phyloP scores from a whole-genome alignment of 1,140 invertebrate species.

The Acyrthosiphon pisum region DNA sequence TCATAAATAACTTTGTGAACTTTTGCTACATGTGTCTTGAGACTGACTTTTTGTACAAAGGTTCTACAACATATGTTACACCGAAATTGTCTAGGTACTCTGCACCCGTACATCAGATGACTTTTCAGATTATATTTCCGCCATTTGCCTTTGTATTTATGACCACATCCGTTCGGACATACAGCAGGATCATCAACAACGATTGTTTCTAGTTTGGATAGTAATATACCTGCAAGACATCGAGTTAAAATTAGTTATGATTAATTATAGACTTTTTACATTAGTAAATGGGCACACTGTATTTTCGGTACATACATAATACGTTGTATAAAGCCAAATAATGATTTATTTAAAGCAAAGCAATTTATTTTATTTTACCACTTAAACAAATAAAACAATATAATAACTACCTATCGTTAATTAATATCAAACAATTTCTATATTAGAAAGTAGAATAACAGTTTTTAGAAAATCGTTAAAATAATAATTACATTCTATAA shows the following conservation, averaged over 20 bases:
- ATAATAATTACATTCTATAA: too few species aligned
- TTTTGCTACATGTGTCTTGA: slow-evolving; percentile 59
- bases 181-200: not conserved
- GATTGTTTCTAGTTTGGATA: not conserved
- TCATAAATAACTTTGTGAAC: slow-evolving; percentile 62
- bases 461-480: too few species aligned
- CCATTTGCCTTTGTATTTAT: slow-evolving; percentile 59
- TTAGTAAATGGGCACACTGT: not conserved
- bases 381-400: too few species aligned
- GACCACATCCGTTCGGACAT: slow-evolving; percentile 43
- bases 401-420: too few species aligned
- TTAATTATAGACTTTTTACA: not conserved
- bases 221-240: not conserved
- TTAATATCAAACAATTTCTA: too few species aligned
- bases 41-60: slow-evolving; percentile 61
- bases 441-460: too few species aligned
- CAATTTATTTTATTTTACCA: not conserved
- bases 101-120: slow-evolving; percentile 63
- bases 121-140: slow-evolving; percentile 60
- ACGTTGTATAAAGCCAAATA: not conserved
- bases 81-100: slow-evolving; percentile 61
- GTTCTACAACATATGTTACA: slow-evolving; percentile 62
- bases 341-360: not conserved
- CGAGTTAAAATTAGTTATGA: not conserved
- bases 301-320: not conserved